Conservation (phyloP, 92 coral and sea anemone genomes). For the Phenganax marumi region DNA sequence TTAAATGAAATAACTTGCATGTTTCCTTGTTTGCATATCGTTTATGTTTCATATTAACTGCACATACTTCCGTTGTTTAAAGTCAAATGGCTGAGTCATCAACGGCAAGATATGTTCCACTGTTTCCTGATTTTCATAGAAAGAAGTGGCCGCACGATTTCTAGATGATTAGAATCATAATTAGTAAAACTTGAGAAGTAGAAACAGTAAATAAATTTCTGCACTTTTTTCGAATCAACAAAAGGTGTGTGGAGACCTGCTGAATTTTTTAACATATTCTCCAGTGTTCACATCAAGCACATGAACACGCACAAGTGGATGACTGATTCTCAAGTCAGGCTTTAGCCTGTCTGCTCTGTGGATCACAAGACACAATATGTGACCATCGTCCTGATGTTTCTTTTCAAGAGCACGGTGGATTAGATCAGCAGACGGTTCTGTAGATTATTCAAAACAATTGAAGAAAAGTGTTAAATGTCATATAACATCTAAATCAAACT, state of each 20-base stretch:
- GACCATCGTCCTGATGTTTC: conserved; percentile 78
- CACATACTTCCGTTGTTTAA: conserved; percentile 88
- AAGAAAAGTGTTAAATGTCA: background rate
- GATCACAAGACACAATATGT: conserved; percentile 77
- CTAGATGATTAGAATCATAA: conserved; percentile 41
- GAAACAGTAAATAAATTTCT: background rate
- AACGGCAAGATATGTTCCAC: conserved; percentile 87
- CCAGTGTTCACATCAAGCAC: conserved; percentile 90
- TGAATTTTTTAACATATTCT: conserved; percentile 84
- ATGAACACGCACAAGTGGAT: conserved; percentile 92
- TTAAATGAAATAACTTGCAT: no score
- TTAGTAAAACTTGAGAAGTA: background rate
- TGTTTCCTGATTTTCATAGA: conserved; percentile 75
- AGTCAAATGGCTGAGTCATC: conserved; percentile 97
- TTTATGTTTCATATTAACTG: no score
- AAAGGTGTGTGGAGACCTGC: conserved; percentile 52
- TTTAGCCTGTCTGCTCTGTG: conserved; percentile 91
- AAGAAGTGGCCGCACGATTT: conserved; percentile 84
- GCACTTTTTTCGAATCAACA: background rate
- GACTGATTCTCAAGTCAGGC: conserved; percentile 80
- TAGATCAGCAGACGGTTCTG: conserved; percentile 38
- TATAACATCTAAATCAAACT: background rate
- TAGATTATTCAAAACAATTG: background rate
- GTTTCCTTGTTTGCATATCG: no score
- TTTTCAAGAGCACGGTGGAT: conserved; percentile 44